Conservation (phyloP, 2,113 vertebrate genomes). For the Lasiurus borealis region DNA sequence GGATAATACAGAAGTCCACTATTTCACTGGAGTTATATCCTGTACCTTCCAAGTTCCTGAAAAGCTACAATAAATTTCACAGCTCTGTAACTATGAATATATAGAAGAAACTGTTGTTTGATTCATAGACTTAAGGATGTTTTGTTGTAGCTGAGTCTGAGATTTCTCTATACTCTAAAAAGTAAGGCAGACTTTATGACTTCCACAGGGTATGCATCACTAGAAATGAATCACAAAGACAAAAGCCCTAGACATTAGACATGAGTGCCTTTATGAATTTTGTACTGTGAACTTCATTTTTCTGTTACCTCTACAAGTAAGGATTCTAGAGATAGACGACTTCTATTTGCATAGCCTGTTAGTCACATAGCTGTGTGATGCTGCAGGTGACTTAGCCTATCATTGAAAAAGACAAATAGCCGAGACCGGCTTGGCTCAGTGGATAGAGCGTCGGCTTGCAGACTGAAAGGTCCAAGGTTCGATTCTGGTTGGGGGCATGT, state of each 20-base stretch:
- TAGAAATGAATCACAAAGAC: not conserved
- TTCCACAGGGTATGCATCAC: not conserved
- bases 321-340: not conserved
- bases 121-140: not conserved
- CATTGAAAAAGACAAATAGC: too few relatives aligned
- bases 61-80: not conserved
- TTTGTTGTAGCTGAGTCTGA: not conserved
- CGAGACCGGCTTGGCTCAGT: too few relatives aligned
- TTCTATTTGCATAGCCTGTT: not conserved
- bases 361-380: not conserved
- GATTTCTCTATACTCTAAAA: not conserved
- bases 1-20: not conserved
- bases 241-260: not conserved
- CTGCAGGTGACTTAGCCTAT: slow-evolving; percentile 9
- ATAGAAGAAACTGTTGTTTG: not conserved
- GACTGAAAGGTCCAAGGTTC: too few relatives aligned
- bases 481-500: too few relatives aligned
- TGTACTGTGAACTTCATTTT: not conserved
- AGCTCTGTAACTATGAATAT: not conserved
- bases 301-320: not conserved
- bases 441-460: too few relatives aligned
- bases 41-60: not conserved
- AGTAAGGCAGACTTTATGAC: not conserved
- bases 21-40: not conserved
- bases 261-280: not conserved